Percentiles rank a stretch among this genome's conserved stretches.
Evolutionary conservation across 1,140 invertebrate species (phyloP).

Genomic region (Nebria ingens): DNA sequence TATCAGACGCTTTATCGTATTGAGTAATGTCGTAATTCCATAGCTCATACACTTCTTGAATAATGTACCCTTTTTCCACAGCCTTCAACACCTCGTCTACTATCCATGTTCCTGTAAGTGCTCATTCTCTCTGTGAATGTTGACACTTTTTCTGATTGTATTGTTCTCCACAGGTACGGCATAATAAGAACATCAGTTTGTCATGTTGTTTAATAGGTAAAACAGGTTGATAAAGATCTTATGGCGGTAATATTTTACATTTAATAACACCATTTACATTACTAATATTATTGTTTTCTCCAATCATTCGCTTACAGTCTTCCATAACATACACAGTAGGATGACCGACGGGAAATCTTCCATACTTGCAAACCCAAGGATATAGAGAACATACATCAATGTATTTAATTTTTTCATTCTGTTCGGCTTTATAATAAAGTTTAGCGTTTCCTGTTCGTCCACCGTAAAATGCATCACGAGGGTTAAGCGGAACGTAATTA

Average conservation of each 20-base stretch:
- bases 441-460: slow-evolving; percentile 28
- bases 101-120: slow-evolving; percentile 32
- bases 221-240: slow-evolving; percentile 27
- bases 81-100: slow-evolving; percentile 32
- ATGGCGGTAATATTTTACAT: slow-evolving; percentile 27
- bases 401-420: slow-evolving; percentile 30
- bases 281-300: slow-evolving; percentile 6
- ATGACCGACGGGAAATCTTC: slow-evolving; percentile 30
- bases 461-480: slow-evolving; percentile 21
- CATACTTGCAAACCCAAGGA: slow-evolving; percentile 27
- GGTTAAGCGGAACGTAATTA: neutral
- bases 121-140: slow-evolving; percentile 26
- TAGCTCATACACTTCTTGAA: slow-evolving; percentile 32
- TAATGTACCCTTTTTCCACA: slow-evolving; percentile 27
- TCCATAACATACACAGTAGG: slow-evolving; percentile 19
- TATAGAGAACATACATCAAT: slow-evolving; percentile 31
- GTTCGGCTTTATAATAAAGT: slow-evolving; percentile 20
- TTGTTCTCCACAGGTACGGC: slow-evolving; percentile 20
- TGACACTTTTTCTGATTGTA: slow-evolving; percentile 13
- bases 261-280: slow-evolving; percentile 22
- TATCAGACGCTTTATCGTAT: slow-evolving; percentile 13
- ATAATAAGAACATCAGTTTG: slow-evolving; percentile 29
- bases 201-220: slow-evolving; percentile 22
- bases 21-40: slow-evolving; percentile 28
- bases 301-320: slow-evolving; percentile 6